These are phyloP conservation scores for Pedicia rivosa DNA, from an alignment of 2,888 invertebrate genomes.

Conservation along the genomic window DNA sequence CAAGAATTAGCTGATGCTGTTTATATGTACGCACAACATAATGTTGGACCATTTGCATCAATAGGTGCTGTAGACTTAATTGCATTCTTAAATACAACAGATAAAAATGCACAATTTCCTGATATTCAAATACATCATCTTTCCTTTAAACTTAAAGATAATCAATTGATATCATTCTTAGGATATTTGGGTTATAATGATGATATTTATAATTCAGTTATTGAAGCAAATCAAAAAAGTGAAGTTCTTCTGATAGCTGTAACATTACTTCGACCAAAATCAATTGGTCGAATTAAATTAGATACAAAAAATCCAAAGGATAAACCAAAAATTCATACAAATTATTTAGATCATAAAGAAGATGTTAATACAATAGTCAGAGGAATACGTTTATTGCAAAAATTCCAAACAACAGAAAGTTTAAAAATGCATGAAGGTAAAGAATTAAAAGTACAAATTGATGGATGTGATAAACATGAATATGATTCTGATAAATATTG, in stretches of 20 bases:
- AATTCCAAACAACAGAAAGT: conserved; percentile 27
- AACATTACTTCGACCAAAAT: conserved; percentile 24
- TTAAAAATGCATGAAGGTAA: conserved; percentile 28
- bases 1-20: conserved; percentile 13
- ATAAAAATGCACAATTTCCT: conserved; percentile 34
- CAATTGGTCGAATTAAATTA: conserved; percentile 34
- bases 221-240: conserved; percentile 11
- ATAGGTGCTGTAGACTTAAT: conserved; percentile 33
- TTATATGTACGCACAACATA: conserved; percentile 30
- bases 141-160: conserved; percentile 22
- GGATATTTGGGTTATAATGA: conserved; percentile 3
- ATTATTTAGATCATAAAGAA: conserved; percentile 34
- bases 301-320: conserved; percentile 33
- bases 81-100: conserved; percentile 38
- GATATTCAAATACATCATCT: conserved; percentile 38
- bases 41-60: conserved; percentile 30
- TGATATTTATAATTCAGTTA: conserved; percentile 7
- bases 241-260: too few species aligned
- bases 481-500: conserved; percentile 69
- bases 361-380: conserved; percentile 28
- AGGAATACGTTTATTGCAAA: conserved; percentile 22
- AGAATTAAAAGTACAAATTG: conserved; percentile 50
- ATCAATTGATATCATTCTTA: not conserved
- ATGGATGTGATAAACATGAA: conserved; percentile 52
- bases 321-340: conserved; percentile 38